Base-by-base conservation (phyloP, 2,888 invertebrate genomes). In the Tineola bisselliella region DNA sequence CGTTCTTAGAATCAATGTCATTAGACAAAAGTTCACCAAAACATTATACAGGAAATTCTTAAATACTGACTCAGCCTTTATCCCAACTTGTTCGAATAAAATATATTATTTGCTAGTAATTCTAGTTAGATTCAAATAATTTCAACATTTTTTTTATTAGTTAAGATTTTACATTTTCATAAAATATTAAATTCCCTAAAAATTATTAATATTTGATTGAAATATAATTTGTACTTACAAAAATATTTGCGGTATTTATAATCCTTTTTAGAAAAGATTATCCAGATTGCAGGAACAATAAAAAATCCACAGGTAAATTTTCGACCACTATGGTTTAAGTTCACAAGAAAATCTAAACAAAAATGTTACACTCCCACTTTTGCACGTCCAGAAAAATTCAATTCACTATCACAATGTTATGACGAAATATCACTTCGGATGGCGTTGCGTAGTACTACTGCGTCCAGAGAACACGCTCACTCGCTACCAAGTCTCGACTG, bases 201-300 rank as follows among this genome's bases (percentile, higher is more conserved):
- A n/a, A n/a, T n/a, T n/a, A 25, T 6, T 25, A 25, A 25, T 25
- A 25, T 25, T 25, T 25, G 25, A 25, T 25, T 25, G 25, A 25
- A 25, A 25, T 4, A 66, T 64, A 69, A 64, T 25, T 4, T 2
- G 78, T 84, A 86, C 87, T 86, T 80, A 87, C 87, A 69, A 79
- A 87, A 87, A 86, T 87, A 86, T 84, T 87, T 87, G 86, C 87
- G 80, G 81, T 73, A 71, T 81, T 76, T 65, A 70, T n/a, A 67
- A 71, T 67, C 75, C 83, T 81, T 81, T 81, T 82, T 76, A 70
- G 76, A 73, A 18, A 11, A 72, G 81, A 84, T 82, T 87, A 86
- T 86, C 87, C 86, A 84, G 84, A 80, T 79, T 67, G 76, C 73
- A 80, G 76, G 74, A 76, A 77, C 70, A 78, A 81, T 83, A 11